Percentiles rank a stretch among this genome's conserved stretches.
Conservation (phyloP, 2,113 vertebrate species). For the Istiophorus platypterus region DNA sequence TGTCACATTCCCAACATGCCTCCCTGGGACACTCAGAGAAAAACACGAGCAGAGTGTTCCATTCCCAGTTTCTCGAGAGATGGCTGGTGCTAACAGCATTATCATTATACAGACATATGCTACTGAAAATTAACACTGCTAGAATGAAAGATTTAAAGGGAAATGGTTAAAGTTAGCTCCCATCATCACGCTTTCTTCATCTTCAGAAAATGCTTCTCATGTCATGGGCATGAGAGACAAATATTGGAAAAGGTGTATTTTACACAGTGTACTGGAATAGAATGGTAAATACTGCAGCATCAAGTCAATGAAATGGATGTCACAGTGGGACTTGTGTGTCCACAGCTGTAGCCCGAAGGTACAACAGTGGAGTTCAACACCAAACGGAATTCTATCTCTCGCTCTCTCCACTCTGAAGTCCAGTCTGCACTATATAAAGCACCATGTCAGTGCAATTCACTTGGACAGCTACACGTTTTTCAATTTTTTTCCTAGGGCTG, state of each 20-base stretch:
- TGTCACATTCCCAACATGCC: conserved; percentile 40
- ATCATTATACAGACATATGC: conserved; percentile 46
- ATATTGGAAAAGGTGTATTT: conserved; percentile 42
- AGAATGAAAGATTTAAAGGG: conserved; percentile 17
- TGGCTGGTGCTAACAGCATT: conserved; percentile 29
- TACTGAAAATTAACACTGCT: conserved; percentile 41
- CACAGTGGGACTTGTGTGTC: conserved; percentile 69
- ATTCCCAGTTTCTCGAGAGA: conserved; percentile 41
- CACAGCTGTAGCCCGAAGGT: conserved; percentile 68
- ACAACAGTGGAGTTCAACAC: conserved; percentile 68
- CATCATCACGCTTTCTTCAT: not conserved
- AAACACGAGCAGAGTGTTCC: conserved; percentile 35
- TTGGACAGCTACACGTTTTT: conserved; percentile 81
- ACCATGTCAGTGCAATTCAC: conserved; percentile 76
- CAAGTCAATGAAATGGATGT: conserved; percentile 67
- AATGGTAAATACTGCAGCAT: conserved; percentile 65
- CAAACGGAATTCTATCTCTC: conserved; percentile 62
- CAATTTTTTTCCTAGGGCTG: conserved; percentile 74
- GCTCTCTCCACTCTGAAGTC: conserved; percentile 70
- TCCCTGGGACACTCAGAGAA: conserved; percentile 42
- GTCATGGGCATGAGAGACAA: conserved; percentile 9
- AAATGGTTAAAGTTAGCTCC: conserved; percentile 19
- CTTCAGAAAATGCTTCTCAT: conserved; percentile 16
- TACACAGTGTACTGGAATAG: conserved; percentile 33
- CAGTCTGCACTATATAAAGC: conserved; percentile 75